Evolutionary conservation across 2,797 vertebrate species (phyloP).

Genomic region (Sebastes melanostomus): DNA sequence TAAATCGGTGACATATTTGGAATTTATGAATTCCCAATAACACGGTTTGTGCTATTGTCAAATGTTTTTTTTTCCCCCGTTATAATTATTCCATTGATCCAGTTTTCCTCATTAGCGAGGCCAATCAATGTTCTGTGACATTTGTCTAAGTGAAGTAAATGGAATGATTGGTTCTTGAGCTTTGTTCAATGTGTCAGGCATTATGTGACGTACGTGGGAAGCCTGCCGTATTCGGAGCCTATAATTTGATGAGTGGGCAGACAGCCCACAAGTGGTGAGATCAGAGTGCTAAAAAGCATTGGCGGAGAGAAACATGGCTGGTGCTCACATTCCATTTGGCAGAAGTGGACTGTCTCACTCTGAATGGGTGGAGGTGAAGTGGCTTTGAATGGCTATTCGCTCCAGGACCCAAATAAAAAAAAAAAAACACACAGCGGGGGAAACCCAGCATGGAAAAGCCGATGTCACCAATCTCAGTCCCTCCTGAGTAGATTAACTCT

Average conservation of each 20-base stretch:
- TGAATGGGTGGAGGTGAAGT: slow-evolving; percentile 77
- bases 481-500: slow-evolving; percentile 77
- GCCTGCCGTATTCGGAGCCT: slow-evolving; percentile 78
- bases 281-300: slow-evolving; percentile 77
- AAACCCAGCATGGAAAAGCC: slow-evolving; percentile 67
- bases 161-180: slow-evolving; percentile 77
- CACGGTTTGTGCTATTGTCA: slow-evolving; percentile 65
- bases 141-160: slow-evolving; percentile 81
- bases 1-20: slow-evolving; percentile 50
- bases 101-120: slow-evolving; percentile 76
- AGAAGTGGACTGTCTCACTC: slow-evolving; percentile 78
- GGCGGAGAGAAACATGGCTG: slow-evolving; percentile 71
- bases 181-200: slow-evolving; percentile 79
- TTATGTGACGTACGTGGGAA: slow-evolving; percentile 80
- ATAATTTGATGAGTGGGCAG: slow-evolving; percentile 83
- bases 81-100: slow-evolving; percentile 80
- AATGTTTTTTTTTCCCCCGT: slow-evolving; percentile 54
- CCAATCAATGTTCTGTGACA: slow-evolving; percentile 79
- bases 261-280: slow-evolving; percentile 76
- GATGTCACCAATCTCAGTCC: slow-evolving; percentile 68
- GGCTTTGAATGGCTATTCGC: slow-evolving; percentile 74
- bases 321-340: slow-evolving; percentile 78
- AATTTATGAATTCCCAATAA: slow-evolving; percentile 66
- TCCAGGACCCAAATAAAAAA: slow-evolving; percentile 68
- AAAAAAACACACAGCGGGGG: slow-evolving; percentile 62